Base-by-base conservation (phyloP, 2,888 invertebrate genomes). In the Colostygia pectinataria region DNA sequence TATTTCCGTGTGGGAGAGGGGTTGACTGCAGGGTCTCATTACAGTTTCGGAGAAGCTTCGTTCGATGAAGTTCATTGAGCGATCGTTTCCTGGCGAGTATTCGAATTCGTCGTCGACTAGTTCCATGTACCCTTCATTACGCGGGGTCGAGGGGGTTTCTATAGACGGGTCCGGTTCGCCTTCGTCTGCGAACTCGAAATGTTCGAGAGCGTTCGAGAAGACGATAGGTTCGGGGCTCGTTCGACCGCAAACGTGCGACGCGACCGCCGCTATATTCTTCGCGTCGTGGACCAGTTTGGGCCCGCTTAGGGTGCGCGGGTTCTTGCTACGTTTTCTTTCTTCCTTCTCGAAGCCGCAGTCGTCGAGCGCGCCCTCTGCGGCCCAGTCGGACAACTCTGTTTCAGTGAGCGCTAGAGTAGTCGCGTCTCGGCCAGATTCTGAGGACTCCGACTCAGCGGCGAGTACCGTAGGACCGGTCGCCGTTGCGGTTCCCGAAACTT, bases 311-410 rank as follows among this genome's bases (percentile, higher is more conserved):
- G 77, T 68, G 14, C 84, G 66, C 0, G 83, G 86, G 53, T 77
- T 83, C 55, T 82, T 80, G 38, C 66, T 73, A 12, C 81, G 67
- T 33, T 75, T 80, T 1, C 65, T 62, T 7, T 85, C 81, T 13
- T 85, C 77, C 28, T 79, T 83, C 1, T 76, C 83, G 55, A 74
- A 77, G 28, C 93, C 92, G 46, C 95, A 92, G 71, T 95, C 95
- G 64, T 96, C 96, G 0, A 95, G 93, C 1, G 94, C 94, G 28
- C 93, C 95, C 67, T 97, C 96, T 2, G 95, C 92, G 0, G 96
- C 96, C 97, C 96, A 97, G 74, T 97, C 97, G 0, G 96, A 96
- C n/a, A 96, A 84, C 71, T 97, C 97, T 0, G 96, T 96, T 78
- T 97, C 97, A 0, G 96, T 96, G 7, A 96, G 84, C 1, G 93